Evolutionary conservation across 2,113 vertebrate species (phyloP), one percentile per base, ranked within the genome.

Genomic region (Hystrix cristata): DNA sequence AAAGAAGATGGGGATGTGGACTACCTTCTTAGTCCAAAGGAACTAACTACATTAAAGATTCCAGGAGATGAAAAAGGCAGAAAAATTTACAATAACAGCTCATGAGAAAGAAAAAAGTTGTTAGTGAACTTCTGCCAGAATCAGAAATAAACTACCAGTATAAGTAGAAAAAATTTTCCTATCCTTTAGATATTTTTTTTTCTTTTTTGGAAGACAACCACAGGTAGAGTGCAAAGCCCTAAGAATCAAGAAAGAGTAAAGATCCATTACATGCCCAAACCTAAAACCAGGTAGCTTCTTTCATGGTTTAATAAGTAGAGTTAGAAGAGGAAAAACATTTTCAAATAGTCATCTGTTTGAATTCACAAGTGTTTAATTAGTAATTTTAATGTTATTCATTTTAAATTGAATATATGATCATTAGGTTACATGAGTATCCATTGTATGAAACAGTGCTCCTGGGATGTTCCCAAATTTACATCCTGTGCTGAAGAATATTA

Each of bases 381-480:
- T 46, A 87, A 93, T 95, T 72, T 94, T 34, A 74, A 72, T 19
- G 43, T 13, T 82, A 15, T 93, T 51, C 55, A 31, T 85, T 87
- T 31, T 87, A 80, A 93, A 72, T 62, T 64, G 51, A 87, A 19
- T 67, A 25, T 72, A 9, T 90, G 6, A 51, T 65, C 59, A 95
- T 38, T 46, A 89, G 29, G 27, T 48, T 87, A 92, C 81, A 3
- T 86, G 7, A 78, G 5, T 59, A 69, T 71, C 57, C 23, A 51
- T 82, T 84, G 15, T 83, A 83, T 85, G n/a, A 82, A 18, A 76
- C 19, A 53, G 57, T 88, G 59, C 29, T 81, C 16, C 67, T 14
- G 34, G 6, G 13, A 34, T 69, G 11, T 53, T 6, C 34, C 53
- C 15, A 91, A 48, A 67, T 87, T 67, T 90, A 19, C 74, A 38